Evolutionary conservation across 2,797 vertebrate genomes (phyloP).

Genomic region (Hippocampus kuda): DNA sequence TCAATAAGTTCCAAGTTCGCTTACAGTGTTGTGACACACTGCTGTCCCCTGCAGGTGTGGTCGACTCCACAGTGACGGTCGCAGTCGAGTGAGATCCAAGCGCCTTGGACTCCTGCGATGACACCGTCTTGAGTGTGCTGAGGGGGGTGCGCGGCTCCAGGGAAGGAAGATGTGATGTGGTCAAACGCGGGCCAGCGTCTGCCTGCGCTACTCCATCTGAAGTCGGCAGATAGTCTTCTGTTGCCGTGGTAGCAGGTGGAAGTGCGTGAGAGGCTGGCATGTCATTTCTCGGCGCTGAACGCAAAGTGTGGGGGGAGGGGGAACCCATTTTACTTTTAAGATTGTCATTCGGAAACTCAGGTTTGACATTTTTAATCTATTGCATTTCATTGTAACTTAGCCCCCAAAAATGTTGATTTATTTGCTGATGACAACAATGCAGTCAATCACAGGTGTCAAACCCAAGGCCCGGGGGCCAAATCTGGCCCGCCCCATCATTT

Average conservation of each 20-base stretch:
- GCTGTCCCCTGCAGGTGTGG: constrained; percentile 74
- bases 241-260: constrained; percentile 11
- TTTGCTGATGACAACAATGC: too few species aligned
- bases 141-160: constrained; percentile 34
- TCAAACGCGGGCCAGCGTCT: constrained; percentile 40
- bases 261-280: constrained; percentile 16
- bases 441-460: too few species aligned
- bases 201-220: constrained; percentile 51
- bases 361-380: too few species aligned
- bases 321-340: background rate
- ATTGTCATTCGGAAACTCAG: too few species aligned
- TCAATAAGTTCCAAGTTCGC: constrained; percentile 20
- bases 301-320: too few species aligned
- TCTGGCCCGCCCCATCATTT: too few species aligned
- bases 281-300: constrained; percentile 34
- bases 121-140: constrained; percentile 36
- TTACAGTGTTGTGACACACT: constrained; percentile 90
- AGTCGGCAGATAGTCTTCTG: constrained; percentile 24
- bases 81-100: constrained; percentile 48
- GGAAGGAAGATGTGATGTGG: constrained; percentile 38
- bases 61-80: constrained; percentile 49
- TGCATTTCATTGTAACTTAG: too few species aligned
- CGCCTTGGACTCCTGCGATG: constrained; percentile 46
- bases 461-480: too few species aligned
- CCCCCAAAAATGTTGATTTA: too few species aligned